Evolutionary conservation across 2,888 invertebrate genomes (phyloP).

Genomic region (Drosophila phalerata): DNA sequence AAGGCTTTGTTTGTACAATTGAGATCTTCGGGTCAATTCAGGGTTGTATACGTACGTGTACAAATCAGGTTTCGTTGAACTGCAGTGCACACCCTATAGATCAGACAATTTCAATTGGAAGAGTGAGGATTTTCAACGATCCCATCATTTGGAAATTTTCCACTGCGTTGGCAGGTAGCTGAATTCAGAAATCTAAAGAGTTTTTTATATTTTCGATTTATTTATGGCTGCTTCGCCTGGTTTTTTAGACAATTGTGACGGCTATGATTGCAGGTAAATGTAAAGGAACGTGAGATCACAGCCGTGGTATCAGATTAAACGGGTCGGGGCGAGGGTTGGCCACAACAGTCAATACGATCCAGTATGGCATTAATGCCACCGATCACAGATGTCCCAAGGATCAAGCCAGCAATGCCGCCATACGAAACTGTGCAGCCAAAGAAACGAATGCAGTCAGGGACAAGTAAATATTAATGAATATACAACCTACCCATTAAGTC

Average conservation of each 20-base stretch:
- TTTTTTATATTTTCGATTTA: slow-evolving; percentile 32
- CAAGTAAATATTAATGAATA: neutral
- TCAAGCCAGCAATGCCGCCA: slow-evolving; percentile 76
- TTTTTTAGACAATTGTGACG: slow-evolving; percentile 14
- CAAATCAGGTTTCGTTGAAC: slow-evolving; percentile 22
- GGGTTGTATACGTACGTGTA: neutral
- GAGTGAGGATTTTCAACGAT: neutral
- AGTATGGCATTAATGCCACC: slow-evolving; percentile 63
- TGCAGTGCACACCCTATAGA: slow-evolving; percentile 4
- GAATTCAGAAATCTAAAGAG: slow-evolving; percentile 21
- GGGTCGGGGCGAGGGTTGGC: slow-evolving; percentile 7
- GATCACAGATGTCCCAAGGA: slow-evolving; percentile 72
- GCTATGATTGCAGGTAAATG: slow-evolving; percentile 54
- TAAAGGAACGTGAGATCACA: slow-evolving; percentile 38
- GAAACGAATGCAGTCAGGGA: neutral
- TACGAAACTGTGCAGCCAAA: slow-evolving; percentile 61
- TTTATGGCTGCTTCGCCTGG: slow-evolving; percentile 27
- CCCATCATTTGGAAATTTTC: slow-evolving; percentile 52
- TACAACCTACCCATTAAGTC: slow-evolving; percentile 69
- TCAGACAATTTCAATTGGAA: neutral
- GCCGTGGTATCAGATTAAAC: slow-evolving; percentile 25
- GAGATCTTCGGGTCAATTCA: slow-evolving; percentile 7
- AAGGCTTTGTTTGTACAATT: slow-evolving; percentile 20
- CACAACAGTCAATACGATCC: slow-evolving; percentile 52
- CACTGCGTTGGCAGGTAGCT: slow-evolving; percentile 63